Percentiles rank a stretch among this genome's conserved stretches.
Evolutionary conservation across 1,140 invertebrate species (phyloP).

Genomic region (Aphaenogaster ashmeadi): DNA sequence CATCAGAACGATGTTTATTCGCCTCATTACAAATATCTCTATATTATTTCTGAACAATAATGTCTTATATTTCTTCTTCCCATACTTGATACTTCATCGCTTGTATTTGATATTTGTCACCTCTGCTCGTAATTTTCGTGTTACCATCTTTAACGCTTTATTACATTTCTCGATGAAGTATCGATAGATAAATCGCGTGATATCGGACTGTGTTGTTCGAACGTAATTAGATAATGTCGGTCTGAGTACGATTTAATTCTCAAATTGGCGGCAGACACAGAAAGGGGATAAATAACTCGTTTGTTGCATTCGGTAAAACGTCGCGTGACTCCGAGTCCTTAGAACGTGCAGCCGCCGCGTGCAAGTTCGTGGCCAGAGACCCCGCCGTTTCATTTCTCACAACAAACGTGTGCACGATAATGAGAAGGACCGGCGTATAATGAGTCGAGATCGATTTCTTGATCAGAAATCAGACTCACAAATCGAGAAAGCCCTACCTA

Average conservation of each 20-base stretch:
- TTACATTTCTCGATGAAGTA: not conserved
- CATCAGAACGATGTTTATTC: not conserved
- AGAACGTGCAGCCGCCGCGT: constrained; percentile 62
- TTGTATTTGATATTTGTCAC: not conserved
- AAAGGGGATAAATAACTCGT: constrained; percentile 25
- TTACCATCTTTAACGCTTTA: not conserved
- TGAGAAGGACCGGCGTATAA: constrained; percentile 71
- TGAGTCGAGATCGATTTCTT: constrained; percentile 73
- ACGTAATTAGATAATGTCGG: constrained; percentile 47
- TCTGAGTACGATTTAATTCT: constrained; percentile 40
- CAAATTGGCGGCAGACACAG: constrained; percentile 17
- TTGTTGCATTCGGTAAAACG: constrained; percentile 19
- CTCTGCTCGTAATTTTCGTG: not conserved
- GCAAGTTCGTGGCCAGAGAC: constrained; percentile 47
- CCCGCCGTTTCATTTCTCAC: constrained; percentile 66
- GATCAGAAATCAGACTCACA: constrained; percentile 73
- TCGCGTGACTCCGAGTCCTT: constrained; percentile 67
- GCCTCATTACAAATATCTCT: not conserved
- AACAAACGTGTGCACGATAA: constrained; percentile 72
- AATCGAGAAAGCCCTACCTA: constrained; percentile 68
- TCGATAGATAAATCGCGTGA: constrained; percentile 27
- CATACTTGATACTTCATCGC: not conserved
- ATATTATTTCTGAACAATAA: not conserved
- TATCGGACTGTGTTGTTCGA: not conserved
- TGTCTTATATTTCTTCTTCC: not conserved